phyloP scores from a whole-genome alignment of 2,113 vertebrate genomes.

The Sardina pilchardus region DNA sequence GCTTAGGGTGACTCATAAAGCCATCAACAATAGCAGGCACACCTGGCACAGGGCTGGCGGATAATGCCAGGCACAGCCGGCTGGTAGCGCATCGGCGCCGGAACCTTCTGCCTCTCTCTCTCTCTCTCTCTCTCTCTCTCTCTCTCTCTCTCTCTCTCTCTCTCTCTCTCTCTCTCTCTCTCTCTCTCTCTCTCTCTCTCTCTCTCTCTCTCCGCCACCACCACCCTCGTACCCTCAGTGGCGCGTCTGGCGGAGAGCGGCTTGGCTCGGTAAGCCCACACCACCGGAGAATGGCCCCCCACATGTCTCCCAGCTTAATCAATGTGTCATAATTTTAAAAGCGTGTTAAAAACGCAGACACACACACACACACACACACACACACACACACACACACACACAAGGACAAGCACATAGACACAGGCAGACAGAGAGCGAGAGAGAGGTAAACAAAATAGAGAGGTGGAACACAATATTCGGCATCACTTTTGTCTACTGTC shows the following conservation, averaged over 20 bases:
- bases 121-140: neutral
- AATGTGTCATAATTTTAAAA: slow-evolving; percentile 40
- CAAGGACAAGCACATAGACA: neutral
- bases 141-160: neutral
- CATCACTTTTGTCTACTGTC: neutral
- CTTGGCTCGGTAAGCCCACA: slow-evolving; percentile 28
- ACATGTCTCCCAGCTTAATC: slow-evolving; percentile 40
- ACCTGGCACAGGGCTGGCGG: neutral
- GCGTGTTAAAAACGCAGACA: slow-evolving; percentile 14
- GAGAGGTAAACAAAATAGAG: too few relatives aligned
- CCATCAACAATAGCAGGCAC: neutral
- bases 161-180: neutral
- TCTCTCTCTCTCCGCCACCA: neutral
- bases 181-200: neutral
- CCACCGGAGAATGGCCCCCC: slow-evolving; percentile 26
- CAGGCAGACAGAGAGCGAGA: neutral
- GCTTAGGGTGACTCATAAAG: slow-evolving; percentile 3
- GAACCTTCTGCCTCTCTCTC: neutral
- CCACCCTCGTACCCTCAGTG: neutral
- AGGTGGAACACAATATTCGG: neutral
- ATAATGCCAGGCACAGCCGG: slow-evolving; percentile 11
- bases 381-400: slow-evolving; percentile 11
- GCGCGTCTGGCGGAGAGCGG: neutral
- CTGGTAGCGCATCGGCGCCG: neutral
- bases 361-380: slow-evolving; percentile 4